A percentile compares a stretch with the other conserved stretches of the same genome.
These are phyloP conservation scores for Melanotaenia nigrans DNA, from an alignment of 2,797 vertebrate species.

Conservation along the genomic window DNA sequence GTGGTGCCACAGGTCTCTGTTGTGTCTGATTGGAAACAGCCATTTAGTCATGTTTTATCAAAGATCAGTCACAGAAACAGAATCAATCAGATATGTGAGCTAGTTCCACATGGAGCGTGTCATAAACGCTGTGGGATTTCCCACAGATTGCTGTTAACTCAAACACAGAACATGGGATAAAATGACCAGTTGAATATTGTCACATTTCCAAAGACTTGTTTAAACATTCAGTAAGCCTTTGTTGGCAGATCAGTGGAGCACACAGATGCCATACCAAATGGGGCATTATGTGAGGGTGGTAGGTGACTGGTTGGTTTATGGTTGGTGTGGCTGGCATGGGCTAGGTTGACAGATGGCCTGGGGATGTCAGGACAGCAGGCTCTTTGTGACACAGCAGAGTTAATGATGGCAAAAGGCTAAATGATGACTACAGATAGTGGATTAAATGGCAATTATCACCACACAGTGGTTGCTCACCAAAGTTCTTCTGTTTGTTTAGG, in stretches of 20 bases:
- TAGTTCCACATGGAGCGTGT: constrained; percentile 1
- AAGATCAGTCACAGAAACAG: constrained; percentile 50
- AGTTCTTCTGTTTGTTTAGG: constrained; percentile 50
- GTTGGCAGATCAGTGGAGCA: constrained; percentile 58
- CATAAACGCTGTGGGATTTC: constrained; percentile 42
- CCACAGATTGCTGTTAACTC: constrained; percentile 32
- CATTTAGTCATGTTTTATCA: constrained; percentile 63
- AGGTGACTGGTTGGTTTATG: constrained; percentile 44
- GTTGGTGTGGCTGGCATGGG: constrained; percentile 53
- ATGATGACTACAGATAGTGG: constrained; percentile 53
- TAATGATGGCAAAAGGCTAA: constrained; percentile 75
- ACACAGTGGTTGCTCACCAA: constrained; percentile 31
- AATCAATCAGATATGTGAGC: constrained; percentile 51
- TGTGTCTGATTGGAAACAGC: constrained; percentile 29
- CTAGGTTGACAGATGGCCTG: constrained; percentile 66
- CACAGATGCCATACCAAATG: constrained; percentile 71
- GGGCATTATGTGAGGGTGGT: constrained; percentile 48
- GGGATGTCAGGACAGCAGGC: constrained; percentile 66
- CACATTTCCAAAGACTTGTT: constrained; percentile 60
- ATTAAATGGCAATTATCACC: constrained; percentile 61
- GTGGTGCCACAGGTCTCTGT: constrained; percentile 30
- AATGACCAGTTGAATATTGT: constrained; percentile 52
- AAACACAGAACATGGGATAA: constrained; percentile 29
- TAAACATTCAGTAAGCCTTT: constrained; percentile 62
- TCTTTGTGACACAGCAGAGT: constrained; percentile 58